Percentiles rank a stretch among this genome's conserved stretches.
phyloP scores from a whole-genome alignment of 2,113 vertebrate genomes.

The Todiramphus saurophagus region DNA sequence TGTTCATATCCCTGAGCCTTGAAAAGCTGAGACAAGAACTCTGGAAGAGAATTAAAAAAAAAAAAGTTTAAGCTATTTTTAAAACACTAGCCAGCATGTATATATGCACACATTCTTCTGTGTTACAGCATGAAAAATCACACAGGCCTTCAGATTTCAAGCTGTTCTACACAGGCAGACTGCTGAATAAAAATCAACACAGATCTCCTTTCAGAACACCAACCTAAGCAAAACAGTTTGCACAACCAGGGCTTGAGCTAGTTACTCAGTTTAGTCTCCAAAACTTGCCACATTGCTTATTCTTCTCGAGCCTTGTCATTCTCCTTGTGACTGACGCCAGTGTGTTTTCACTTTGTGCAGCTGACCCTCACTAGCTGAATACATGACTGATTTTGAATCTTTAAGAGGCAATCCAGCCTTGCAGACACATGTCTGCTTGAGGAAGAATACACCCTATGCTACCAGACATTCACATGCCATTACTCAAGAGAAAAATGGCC shows the following conservation, averaged over 20 bases:
- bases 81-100: background rate
- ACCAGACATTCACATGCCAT: background rate
- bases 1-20: constrained; percentile 76
- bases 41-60: constrained; percentile 69
- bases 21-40: constrained; percentile 85
- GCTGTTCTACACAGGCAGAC: background rate
- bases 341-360: background rate
- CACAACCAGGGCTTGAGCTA: background rate
- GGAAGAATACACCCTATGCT: background rate
- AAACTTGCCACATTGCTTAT: background rate
- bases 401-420: background rate
- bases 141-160: background rate
- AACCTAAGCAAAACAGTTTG: background rate
- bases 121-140: background rate
- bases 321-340: background rate
- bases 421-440: background rate
- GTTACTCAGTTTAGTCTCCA: background rate
- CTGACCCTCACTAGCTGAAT: background rate
- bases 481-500: background rate
- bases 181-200: background rate
- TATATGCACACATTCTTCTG: background rate
- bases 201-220: background rate
- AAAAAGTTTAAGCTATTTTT: background rate
- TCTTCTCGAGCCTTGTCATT: background rate
- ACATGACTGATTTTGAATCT: background rate